Evolutionary conservation across 1,140 invertebrate species (phyloP), one percentile per base, ranked within the genome.

Genomic region (Drosophila nikananu): DNA sequence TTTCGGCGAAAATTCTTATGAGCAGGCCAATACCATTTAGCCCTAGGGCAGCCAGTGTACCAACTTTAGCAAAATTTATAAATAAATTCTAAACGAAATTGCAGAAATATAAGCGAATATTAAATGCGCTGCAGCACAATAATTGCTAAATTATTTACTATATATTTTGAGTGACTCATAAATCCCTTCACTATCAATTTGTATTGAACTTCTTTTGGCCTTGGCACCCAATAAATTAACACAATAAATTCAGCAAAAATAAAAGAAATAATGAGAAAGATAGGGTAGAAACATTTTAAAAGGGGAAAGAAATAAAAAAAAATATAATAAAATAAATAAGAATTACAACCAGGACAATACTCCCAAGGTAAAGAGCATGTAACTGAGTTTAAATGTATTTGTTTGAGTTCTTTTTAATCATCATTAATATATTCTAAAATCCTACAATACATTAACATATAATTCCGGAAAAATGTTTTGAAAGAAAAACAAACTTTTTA

Each of bases 211-310:
- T 35, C 32, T 4, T 5, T 81, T 52, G 61, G 60, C 49, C 48
- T 25, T 46, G 67, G 67, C 64, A 86, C 73, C 65, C 79, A 74
- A 87, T 87, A 87, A 87, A 87, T 87, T 87, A 84, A 84, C 81
- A 61, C 77, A 87, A 81, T 89, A 89, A 87, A 87, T 84, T 89
- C 44, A 71, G 44, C 21, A 42, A 51, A 19, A 67, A 61, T 9
- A 76, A 48, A 73, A n/a, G 2, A 51, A 60, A 77, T 35, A 72
- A 73, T 72, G 5, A 46, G 19, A 48, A 48, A 23, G 8, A 15
- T 3, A 46, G 13, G 3, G 9, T 70, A 52, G 13, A 25, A 67
- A 49, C n/a, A n/a, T n/a, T n/a, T n/a, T n/a, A n/a, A n/a, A n/a
- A n/a, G n/a, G n/a, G 27, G 12, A 32, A 5, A 10, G 30, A 10